Conservation (phyloP, 2,797 vertebrate genomes). For the Pterois miles region DNA sequence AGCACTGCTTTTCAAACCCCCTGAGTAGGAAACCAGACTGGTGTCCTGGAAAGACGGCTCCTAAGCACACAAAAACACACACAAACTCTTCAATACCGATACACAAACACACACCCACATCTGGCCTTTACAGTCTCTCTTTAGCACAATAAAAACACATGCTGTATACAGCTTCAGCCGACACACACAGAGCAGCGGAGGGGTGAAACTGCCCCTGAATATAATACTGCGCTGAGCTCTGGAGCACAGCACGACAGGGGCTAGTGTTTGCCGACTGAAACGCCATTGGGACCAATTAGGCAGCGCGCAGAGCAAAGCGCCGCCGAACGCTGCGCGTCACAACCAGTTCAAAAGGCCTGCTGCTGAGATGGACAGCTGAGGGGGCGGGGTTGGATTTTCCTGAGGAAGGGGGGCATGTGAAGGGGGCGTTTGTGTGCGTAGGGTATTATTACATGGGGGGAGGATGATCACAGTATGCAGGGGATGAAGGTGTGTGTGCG, state of each 20-base stretch:
- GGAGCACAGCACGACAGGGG: conserved; percentile 57
- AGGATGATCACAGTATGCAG: conserved; percentile 52
- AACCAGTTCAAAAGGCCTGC: conserved; percentile 69
- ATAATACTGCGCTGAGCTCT: conserved; percentile 39
- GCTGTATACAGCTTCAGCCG: conserved; percentile 2
- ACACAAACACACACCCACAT: conserved; percentile 21
- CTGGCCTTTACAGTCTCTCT: conserved; percentile 5
- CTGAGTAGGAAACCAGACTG: background rate
- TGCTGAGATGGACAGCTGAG: conserved; percentile 61
- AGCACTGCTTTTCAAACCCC: background rate
- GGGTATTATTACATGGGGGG: conserved; percentile 53
- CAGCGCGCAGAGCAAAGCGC: conserved; percentile 52
- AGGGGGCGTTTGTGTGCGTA: conserved; percentile 40
- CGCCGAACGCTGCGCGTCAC: conserved; percentile 49
- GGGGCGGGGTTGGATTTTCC: conserved; percentile 51
- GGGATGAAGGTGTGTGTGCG: conserved; percentile 34
- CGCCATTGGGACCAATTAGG: conserved; percentile 79
- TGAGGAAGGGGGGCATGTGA: conserved; percentile 38
- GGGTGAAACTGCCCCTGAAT: conserved; percentile 50
- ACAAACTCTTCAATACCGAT: background rate
- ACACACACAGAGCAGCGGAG: conserved; percentile 24
- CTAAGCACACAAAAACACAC: conserved; percentile 4
- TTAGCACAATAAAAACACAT: conserved; percentile 36
- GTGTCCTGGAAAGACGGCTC: conserved; percentile 13
- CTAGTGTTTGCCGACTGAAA: conserved; percentile 55